Evolutionary conservation across 2,113 vertebrate genomes (phyloP).

Genomic region (Etheostoma cragini): DNA sequence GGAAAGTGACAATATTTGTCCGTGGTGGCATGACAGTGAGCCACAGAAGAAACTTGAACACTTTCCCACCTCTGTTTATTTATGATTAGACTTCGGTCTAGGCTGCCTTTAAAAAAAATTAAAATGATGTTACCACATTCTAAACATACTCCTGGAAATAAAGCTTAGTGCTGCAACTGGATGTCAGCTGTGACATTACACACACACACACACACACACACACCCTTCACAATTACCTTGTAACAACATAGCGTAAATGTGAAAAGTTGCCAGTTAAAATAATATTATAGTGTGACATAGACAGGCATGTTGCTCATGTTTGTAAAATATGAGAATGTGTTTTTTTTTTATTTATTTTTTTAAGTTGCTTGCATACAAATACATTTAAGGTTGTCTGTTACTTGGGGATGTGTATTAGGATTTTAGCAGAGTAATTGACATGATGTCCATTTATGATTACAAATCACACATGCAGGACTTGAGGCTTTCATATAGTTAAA

Average conservation of each 20-base stretch:
- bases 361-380: background rate
- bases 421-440: background rate
- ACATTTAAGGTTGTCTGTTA: background rate
- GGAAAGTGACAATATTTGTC: background rate
- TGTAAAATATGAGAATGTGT: background rate
- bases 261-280: background rate
- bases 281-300: background rate
- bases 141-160: background rate
- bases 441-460: background rate
- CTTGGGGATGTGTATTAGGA: background rate
- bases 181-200: background rate
- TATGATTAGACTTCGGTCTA: background rate
- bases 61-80: background rate
- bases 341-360: constrained; percentile 9
- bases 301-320: background rate
- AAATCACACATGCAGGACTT: background rate
- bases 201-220: background rate
- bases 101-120: background rate
- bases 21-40: background rate
- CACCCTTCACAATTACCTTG: background rate
- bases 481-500: background rate
- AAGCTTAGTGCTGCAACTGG: background rate
- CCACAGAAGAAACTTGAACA: background rate
- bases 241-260: background rate
- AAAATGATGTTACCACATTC: background rate